Evolutionary conservation across 2,797 vertebrate species (phyloP).

Genomic region (Psittacula echo): DNA sequence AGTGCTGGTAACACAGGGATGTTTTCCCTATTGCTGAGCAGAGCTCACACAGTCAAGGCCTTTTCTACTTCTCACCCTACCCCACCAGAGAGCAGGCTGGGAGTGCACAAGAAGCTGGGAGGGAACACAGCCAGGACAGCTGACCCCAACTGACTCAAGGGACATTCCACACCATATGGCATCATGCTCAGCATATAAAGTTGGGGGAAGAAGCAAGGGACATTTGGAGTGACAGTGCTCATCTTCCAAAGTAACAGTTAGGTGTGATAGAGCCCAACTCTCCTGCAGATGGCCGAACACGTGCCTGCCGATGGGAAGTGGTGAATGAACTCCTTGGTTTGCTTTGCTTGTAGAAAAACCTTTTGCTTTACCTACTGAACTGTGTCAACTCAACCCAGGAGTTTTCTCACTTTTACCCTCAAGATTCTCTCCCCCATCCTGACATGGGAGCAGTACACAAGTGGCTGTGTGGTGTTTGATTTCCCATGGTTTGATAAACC

Average conservation of each 20-base stretch:
- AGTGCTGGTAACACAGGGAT: not conserved
- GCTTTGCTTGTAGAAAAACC: not conserved
- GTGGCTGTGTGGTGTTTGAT: not conserved
- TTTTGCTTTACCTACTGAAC: not conserved
- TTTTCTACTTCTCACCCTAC: not conserved
- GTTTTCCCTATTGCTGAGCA: not conserved
- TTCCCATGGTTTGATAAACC: not conserved
- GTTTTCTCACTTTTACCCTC: not conserved
- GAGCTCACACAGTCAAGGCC: not conserved
- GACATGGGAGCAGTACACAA: not conserved
- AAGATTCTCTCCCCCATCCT: not conserved
- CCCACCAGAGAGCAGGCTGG: not conserved
- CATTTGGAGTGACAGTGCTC: not conserved
- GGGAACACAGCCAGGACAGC: not conserved
- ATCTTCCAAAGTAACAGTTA: not conserved
- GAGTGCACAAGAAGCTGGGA: not conserved
- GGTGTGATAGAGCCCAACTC: not conserved
- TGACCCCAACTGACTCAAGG: not conserved
- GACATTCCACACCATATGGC: not conserved
- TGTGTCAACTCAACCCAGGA: not conserved
- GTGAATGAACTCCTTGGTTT: not conserved
- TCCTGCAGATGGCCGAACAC: not conserved
- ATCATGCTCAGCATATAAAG: not conserved
- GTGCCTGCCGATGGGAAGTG: not conserved
- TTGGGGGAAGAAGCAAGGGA: not conserved